These are phyloP conservation scores for Perca flavescens DNA, from an alignment of 2,113 vertebrate genomes.

Conservation along the genomic window DNA sequence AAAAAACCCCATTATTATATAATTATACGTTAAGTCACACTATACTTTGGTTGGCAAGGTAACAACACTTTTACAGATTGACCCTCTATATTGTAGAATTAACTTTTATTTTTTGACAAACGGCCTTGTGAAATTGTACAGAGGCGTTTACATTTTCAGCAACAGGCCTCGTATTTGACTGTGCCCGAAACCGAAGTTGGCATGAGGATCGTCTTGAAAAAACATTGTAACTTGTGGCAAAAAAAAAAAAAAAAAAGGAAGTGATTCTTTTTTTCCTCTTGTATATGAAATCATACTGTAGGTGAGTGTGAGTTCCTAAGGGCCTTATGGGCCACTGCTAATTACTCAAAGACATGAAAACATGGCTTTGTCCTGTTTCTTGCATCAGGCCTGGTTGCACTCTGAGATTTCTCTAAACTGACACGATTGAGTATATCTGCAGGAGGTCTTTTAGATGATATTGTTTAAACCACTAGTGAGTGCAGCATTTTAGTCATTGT, in stretches of 20 bases:
- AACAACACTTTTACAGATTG: background rate
- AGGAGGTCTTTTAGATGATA: conserved; percentile 10
- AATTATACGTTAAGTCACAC: background rate
- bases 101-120: background rate
- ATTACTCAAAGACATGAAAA: background rate
- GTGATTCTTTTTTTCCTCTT: background rate
- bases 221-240: background rate
- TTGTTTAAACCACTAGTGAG: conserved; percentile 19
- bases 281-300: background rate
- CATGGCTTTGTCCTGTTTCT: background rate
- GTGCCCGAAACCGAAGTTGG: background rate
- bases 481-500: background rate
- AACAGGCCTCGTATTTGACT: background rate
- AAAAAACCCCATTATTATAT: background rate
- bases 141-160: background rate
- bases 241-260: background rate
- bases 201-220: background rate
- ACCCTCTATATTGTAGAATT: background rate
- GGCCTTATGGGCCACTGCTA: background rate
- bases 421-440: background rate
- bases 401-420: background rate
- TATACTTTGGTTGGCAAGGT: background rate
- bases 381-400: background rate
- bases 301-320: background rate
- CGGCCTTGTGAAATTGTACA: background rate